Conservation (phyloP, 2,113 vertebrate species). For the Desmodus rotundus region DNA sequence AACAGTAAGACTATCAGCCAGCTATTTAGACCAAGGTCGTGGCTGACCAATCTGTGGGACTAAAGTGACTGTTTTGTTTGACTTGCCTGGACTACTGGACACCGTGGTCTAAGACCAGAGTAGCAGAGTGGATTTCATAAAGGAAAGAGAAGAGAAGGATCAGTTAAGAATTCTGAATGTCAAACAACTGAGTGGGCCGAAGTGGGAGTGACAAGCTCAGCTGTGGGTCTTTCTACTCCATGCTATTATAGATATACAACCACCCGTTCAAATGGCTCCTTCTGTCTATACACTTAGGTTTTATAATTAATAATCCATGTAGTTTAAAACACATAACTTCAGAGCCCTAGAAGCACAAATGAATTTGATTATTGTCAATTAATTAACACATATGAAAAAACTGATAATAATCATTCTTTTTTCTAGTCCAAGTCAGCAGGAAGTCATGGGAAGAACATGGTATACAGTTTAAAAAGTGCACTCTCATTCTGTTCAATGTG, state of each 20-base stretch:
- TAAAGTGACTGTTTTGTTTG: neutral
- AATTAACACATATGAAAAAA: neutral
- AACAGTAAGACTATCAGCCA: neutral
- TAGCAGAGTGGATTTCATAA: accelerated
- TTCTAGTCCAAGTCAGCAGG: neutral
- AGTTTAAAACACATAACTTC: neutral
- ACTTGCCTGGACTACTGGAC: neutral
- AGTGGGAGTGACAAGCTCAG: neutral
- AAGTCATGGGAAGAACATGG: neutral
- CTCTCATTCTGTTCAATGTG: neutral
- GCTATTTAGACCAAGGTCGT: neutral
- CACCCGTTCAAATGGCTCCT: neutral
- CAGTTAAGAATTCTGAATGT: neutral
- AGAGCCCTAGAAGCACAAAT: neutral
- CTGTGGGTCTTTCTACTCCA: neutral
- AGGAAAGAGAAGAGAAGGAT: no score
- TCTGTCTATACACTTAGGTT: neutral
- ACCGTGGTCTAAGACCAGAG: neutral
- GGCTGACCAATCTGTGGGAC: neutral
- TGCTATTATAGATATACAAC: no score
- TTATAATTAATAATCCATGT: neutral
- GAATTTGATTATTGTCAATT: neutral
- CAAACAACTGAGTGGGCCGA: neutral
- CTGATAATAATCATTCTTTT: neutral
- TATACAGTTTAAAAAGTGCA: neutral